These are phyloP conservation scores for Amphipoea oculea DNA, from an alignment of 2,888 invertebrate species.

Conservation along the genomic window DNA sequence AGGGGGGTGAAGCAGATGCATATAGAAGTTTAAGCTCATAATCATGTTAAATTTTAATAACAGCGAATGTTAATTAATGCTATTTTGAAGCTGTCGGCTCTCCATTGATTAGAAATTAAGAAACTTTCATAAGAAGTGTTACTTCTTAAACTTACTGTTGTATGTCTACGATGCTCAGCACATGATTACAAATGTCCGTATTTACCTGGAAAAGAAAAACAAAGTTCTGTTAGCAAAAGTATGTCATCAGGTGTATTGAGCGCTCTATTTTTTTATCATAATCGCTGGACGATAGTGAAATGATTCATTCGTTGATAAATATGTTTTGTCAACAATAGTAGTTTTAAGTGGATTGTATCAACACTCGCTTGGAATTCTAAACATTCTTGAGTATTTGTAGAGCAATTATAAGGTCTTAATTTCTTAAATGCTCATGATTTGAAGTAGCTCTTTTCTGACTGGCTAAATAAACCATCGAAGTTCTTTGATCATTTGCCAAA, in stretches of 20 bases:
- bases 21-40: constrained; percentile 48
- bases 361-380: constrained; percentile 13
- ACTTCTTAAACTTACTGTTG: constrained; percentile 33
- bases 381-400: constrained; percentile 15
- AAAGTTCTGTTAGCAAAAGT: constrained; percentile 62
- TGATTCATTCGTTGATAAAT: constrained; percentile 54
- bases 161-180: constrained; percentile 12
- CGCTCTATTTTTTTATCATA: constrained; percentile 63
- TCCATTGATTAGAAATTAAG: not conserved
- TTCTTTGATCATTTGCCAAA: constrained; percentile 48
- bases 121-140: not conserved
- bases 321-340: constrained; percentile 40
- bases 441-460: not conserved
- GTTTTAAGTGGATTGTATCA: constrained; percentile 13
- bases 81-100: not conserved
- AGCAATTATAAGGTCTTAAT: not conserved
- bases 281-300: constrained; percentile 55
- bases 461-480: constrained; percentile 1
- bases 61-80: not conserved
- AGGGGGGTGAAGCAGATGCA: constrained; percentile 50
- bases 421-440: not conserved
- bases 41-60: constrained; percentile 36
- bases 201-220: constrained; percentile 70
- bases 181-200: constrained; percentile 35
- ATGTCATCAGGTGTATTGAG: constrained; percentile 61